A percentile compares a stretch with the other conserved stretches of the same genome.
phyloP scores from a whole-genome alignment of 1,140 invertebrate species.

The Charaxes varanes region DNA sequence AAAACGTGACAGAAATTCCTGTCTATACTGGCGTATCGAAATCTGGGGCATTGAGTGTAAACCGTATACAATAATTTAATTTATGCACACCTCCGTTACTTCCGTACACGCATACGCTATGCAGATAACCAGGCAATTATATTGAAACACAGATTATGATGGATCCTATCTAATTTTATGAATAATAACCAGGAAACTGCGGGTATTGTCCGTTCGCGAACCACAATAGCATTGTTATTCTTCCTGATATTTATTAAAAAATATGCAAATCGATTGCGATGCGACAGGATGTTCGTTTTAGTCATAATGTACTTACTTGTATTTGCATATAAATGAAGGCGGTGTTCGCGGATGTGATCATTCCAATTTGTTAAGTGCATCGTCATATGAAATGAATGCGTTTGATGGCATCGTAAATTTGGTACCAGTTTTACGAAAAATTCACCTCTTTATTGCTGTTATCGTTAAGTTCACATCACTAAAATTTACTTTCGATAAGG shows the following conservation, averaged over 20 bases:
- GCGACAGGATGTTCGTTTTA: slow-evolving; percentile 68
- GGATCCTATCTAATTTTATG: slow-evolving; percentile 62
- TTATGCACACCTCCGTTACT: slow-evolving; percentile 5
- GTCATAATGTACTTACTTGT: slow-evolving; percentile 59
- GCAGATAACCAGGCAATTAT: slow-evolving; percentile 42
- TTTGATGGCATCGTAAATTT: slow-evolving; percentile 37
- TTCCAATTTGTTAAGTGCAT: slow-evolving; percentile 60
- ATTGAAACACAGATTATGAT: slow-evolving; percentile 49
- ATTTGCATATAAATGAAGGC: slow-evolving; percentile 69
- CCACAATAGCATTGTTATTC: slow-evolving; percentile 62
- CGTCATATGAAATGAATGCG: slow-evolving; percentile 47
- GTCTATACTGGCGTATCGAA: too few relatives aligned
- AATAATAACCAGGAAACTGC: slow-evolving; percentile 64
- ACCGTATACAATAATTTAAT: too few relatives aligned
- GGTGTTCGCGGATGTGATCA: slow-evolving; percentile 56
- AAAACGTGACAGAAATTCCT: too few relatives aligned
- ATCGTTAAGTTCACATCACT: slow-evolving; percentile 9
- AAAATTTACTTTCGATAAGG: slow-evolving; percentile 4
- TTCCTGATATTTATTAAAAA: slow-evolving; percentile 65
- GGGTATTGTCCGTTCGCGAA: slow-evolving; percentile 58
- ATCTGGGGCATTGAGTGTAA: too few relatives aligned
- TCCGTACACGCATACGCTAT: slow-evolving; percentile 11
- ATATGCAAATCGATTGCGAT: slow-evolving; percentile 69
- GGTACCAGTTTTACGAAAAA: slow-evolving; percentile 19
- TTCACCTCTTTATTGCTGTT: slow-evolving; percentile 11